Conservation (phyloP, 30 jellyfish, hydroid and myxozoan genomes). For the Clytia hemisphaerica region DNA sequence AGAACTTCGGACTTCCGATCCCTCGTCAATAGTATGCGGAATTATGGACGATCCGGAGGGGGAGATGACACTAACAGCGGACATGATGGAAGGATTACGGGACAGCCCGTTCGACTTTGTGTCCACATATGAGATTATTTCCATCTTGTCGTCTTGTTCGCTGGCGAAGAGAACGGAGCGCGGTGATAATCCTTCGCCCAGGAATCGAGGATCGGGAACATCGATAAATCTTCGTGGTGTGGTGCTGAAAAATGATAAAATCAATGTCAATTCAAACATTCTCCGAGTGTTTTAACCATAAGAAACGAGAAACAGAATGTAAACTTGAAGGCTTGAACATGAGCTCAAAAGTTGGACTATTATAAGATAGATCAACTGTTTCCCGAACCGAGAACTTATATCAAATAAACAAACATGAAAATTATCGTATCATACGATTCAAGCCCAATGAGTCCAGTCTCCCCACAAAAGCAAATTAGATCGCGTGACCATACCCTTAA, state of each 20-base stretch:
- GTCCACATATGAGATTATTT: conserved; percentile 62
- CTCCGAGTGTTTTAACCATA: background rate
- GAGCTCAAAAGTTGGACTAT: background rate
- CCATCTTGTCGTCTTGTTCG: conserved; percentile 56
- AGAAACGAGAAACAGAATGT: background rate
- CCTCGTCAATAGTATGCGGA: background rate
- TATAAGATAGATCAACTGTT: too few species aligned
- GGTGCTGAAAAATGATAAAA: conserved; percentile 33
- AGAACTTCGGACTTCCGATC: conserved; percentile 38
- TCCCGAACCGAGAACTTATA: too few species aligned
- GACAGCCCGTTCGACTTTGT: background rate
- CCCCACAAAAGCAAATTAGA: too few species aligned
- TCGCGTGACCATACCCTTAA: too few species aligned
- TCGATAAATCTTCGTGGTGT: conserved; percentile 63
- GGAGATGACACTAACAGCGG: too few species aligned
- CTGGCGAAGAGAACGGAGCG: conserved; percentile 65
- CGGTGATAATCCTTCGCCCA: conserved; percentile 61
- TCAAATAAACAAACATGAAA: too few species aligned
- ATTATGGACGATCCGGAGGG: conserved; percentile 32
- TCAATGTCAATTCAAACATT: background rate
- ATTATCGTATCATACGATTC: too few species aligned
- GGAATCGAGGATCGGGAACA: conserved; percentile 77
- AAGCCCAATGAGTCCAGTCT: too few species aligned
- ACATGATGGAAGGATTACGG: conserved; percentile 1
- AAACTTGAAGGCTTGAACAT: too few species aligned